A percentile compares a stretch with the other conserved stretches of the same genome.
Evolutionary conservation across 1,140 invertebrate species (phyloP).

Genomic region (Streblospio benedicti): DNA sequence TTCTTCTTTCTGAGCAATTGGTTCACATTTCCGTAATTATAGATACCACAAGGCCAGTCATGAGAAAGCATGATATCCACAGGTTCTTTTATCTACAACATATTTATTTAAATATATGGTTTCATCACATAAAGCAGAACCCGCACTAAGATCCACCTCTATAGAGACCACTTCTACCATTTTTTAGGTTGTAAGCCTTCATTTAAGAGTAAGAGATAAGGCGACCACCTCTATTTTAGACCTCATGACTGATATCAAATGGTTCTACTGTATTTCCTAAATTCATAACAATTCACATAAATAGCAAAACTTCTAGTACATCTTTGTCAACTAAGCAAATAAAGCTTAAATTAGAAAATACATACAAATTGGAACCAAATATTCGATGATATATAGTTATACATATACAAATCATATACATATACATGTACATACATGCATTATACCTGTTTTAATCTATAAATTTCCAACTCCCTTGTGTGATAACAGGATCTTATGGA

Average conservation of each 20-base stretch:
- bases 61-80: constrained; percentile 90
- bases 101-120: neutral
- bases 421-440: neutral
- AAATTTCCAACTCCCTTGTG: constrained; percentile 82
- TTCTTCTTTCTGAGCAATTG: constrained; percentile 72
- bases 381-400: neutral
- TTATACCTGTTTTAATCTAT: constrained; percentile 62
- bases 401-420: neutral
- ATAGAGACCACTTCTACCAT: neutral
- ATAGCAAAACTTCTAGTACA: neutral
- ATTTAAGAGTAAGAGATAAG: neutral
- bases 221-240: neutral
- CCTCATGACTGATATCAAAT: neutral
- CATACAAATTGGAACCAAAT: neutral
- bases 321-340: neutral
- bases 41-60: constrained; percentile 90
- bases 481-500: constrained; percentile 85
- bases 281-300: neutral
- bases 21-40: constrained; percentile 69
- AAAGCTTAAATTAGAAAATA: neutral
- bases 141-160: neutral
- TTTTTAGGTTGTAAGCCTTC: neutral
- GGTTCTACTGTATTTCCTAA: neutral
- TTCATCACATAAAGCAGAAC: neutral
- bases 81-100: constrained; percentile 47